These are phyloP conservation scores for Ischnura elegans DNA, from an alignment of 2,888 invertebrate genomes.

Conservation along the genomic window DNA sequence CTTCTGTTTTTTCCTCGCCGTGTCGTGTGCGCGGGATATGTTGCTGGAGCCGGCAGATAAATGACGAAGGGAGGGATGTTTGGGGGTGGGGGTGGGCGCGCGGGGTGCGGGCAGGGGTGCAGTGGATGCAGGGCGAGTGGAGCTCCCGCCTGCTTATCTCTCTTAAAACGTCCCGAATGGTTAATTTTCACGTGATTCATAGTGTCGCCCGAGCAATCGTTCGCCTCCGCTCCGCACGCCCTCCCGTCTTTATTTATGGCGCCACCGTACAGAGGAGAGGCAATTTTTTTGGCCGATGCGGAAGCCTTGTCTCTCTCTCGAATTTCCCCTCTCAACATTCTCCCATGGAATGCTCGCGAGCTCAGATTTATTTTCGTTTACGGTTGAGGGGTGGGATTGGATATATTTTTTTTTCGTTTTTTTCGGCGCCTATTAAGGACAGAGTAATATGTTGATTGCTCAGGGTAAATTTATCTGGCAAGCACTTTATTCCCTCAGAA, in stretches of 20 bases:
- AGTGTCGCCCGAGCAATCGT: constrained; percentile 39
- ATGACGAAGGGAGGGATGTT: constrained; percentile 24
- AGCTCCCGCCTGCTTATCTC: constrained; percentile 22
- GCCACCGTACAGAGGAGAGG: not conserved
- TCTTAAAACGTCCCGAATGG: constrained; percentile 49
- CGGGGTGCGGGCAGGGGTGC: no score
- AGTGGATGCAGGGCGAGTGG: no score
- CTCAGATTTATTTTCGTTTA: not conserved
- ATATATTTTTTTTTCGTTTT: not conserved
- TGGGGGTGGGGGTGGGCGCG: not conserved
- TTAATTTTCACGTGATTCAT: constrained; percentile 56
- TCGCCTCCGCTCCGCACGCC: not conserved
- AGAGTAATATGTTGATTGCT: not conserved
- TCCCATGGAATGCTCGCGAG: not conserved
- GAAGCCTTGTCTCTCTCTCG: not conserved
- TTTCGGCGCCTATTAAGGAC: not conserved
- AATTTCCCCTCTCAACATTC: not conserved
- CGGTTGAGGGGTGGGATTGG: not conserved
- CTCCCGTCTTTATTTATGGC: not conserved
- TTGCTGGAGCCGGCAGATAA: constrained; percentile 24
- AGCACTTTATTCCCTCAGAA: not conserved
- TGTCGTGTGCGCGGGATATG: not conserved
- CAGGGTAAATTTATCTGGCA: not conserved
- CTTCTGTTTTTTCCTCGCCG: no score
- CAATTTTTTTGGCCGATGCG: not conserved